A percentile compares a stretch with the other conserved stretches of the same genome.
Conservation (phyloP, 2,888 invertebrate species). For the Chalcis sispes region DNA sequence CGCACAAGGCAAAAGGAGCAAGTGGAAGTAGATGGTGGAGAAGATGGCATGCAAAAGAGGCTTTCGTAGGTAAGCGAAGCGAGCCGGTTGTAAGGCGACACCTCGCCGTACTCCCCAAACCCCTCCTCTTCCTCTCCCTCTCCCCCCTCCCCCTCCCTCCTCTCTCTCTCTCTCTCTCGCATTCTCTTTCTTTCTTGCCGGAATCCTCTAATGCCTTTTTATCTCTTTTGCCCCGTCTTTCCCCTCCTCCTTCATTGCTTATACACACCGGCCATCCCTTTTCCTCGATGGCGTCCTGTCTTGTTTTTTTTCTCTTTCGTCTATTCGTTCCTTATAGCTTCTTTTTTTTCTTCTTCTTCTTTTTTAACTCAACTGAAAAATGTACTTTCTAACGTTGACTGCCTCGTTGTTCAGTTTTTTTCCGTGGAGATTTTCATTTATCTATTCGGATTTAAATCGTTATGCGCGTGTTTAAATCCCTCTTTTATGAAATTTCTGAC, state of each 20-base stretch:
- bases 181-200: conserved; percentile 28
- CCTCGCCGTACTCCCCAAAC: conserved; percentile 65
- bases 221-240: conserved; percentile 47
- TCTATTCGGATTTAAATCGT: conserved; percentile 10
- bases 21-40: conserved; percentile 72
- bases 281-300: conserved; percentile 50
- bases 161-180: conserved; percentile 48
- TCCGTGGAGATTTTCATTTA: conserved; percentile 7
- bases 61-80: conserved; percentile 73
- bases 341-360: conserved; percentile 8
- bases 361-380: conserved; percentile 2
- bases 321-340: conserved; percentile 22
- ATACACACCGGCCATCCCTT: conserved; percentile 47
- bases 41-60: conserved; percentile 76
- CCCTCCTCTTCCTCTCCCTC: conserved; percentile 47
- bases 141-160: conserved; percentile 55
- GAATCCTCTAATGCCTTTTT: conserved; percentile 57
- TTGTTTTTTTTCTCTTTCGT: conserved; percentile 45
- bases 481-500: conserved; percentile 10
- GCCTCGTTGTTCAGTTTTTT: background rate
- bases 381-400: too few relatives aligned
- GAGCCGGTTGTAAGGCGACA: conserved; percentile 76
- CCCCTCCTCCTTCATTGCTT: conserved; percentile 46
- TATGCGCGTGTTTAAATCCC: background rate
- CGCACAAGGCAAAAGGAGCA: conserved; percentile 69